These are phyloP conservation scores for Heloderma charlesbogerti DNA, from an alignment of 2,113 vertebrate species.

Conservation along the genomic window DNA sequence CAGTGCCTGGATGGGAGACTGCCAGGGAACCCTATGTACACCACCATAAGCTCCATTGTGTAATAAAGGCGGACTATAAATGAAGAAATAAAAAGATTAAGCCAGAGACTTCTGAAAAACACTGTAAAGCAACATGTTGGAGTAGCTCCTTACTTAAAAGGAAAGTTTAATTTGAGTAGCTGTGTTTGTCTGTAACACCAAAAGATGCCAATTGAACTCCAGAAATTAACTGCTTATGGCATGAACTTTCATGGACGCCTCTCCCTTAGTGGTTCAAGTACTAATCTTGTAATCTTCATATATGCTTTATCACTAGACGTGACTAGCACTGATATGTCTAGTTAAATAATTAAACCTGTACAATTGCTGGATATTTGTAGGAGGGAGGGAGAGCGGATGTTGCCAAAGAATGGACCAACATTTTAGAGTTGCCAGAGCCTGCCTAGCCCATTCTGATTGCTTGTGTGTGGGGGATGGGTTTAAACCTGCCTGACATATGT, in stretches of 20 bases:
- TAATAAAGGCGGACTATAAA: neutral
- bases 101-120: neutral
- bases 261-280: neutral
- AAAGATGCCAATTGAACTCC: neutral
- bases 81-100: neutral
- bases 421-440: neutral
- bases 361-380: neutral
- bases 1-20: neutral
- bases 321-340: neutral
- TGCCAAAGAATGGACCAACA: too few relatives aligned
- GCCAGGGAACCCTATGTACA: neutral
- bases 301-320: neutral
- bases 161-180: neutral
- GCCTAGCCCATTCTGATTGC: too few relatives aligned
- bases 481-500: neutral
- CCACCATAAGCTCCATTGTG: neutral
- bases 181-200: neutral
- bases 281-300: neutral
- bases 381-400: neutral
- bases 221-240: neutral
- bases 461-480: neutral
- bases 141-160: neutral
- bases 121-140: neutral
- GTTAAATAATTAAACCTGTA: neutral
- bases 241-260: neutral